Evolutionary conservation across 2,888 invertebrate genomes (phyloP), one percentile per base, ranked within the genome.

Genomic region (Strigamia maritima): DNA sequence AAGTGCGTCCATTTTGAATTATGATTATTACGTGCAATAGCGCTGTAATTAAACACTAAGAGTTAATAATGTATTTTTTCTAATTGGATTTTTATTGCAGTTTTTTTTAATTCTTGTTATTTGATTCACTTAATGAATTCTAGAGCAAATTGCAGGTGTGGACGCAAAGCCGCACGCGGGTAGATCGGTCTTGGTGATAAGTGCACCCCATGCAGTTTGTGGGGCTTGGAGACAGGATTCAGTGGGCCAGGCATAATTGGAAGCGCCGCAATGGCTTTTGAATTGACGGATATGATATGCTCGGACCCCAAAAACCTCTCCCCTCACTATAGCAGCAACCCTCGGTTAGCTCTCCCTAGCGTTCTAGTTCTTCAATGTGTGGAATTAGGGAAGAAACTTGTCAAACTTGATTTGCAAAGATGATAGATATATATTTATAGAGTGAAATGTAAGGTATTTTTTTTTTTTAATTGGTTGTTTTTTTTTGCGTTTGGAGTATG

Each of bases 241-340:
- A 28, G 70, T 70, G 70, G 70, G 70, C 14, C 70, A 12, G 70
- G 70, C 28, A 24, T 28, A 70, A 70, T 70, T 70, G 70, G 70
- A 70, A 70, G 70, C 70, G 70, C 70, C 70, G 70, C 70, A 70
- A 70, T 70, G 70, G 70, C 70, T 70, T 70, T 70, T 70, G 70
- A 70, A 70, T 70, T 70, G 70, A 70, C 70, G 70, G 70, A 70
- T 70, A 70, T 70, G 70, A 70, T 70, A 70, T 70, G 70, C 26
- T 70, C 70, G 70, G 70, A 26, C 28, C 28, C 70, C 26, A 14
- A 70, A n/a, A 28, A n/a, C 70, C 70, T 4, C 28, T 16, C 60
- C 60, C 60, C 22, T 24, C 70, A 26, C 14, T 12, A 70, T 28
- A 54, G n/a, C n/a, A n/a, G n/a, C 54, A 54, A 10, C 54, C 54